phyloP scores from a whole-genome alignment of 2,113 vertebrate species.

The Limnothrissa miodon region DNA sequence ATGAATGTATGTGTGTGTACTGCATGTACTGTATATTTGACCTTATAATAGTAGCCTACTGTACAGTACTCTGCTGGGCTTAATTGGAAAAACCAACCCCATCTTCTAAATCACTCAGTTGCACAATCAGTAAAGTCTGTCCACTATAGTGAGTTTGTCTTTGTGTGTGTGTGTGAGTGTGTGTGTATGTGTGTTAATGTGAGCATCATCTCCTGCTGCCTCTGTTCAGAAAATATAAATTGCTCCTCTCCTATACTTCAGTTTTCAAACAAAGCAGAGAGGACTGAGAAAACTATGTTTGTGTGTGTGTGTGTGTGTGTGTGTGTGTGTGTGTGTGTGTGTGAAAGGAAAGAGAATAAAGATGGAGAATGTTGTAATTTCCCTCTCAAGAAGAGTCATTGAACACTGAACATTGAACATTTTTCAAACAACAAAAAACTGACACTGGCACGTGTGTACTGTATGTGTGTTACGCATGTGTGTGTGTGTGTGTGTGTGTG shows the following conservation, averaged over 20 bases:
- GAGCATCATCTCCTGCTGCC: background rate
- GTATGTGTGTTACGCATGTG: background rate
- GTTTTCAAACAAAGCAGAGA: no score
- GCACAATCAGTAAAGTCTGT: no score
- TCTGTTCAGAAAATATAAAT: background rate
- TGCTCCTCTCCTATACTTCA: background rate
- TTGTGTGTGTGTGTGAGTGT: background rate
- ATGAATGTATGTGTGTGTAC: slow-evolving; percentile 1
- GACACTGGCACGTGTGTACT: background rate
- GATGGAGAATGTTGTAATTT: background rate
- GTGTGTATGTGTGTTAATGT: background rate
- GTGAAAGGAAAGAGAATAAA: background rate
- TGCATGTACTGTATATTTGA: background rate
- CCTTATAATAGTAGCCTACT: no score
- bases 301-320: slow-evolving; percentile 17
- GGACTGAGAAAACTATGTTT: background rate
- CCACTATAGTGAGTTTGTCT: background rate
- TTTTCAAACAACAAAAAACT: background rate
- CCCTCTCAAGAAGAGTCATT: no score
- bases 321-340: slow-evolving; percentile 4
- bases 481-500: background rate
- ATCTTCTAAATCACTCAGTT: no score
- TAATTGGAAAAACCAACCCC: no score
- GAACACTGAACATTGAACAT: background rate
- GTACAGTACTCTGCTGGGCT: no score